These are phyloP conservation scores for Antigone vipio DNA, from an alignment of 2,113 vertebrate genomes.

Conservation along the genomic window DNA sequence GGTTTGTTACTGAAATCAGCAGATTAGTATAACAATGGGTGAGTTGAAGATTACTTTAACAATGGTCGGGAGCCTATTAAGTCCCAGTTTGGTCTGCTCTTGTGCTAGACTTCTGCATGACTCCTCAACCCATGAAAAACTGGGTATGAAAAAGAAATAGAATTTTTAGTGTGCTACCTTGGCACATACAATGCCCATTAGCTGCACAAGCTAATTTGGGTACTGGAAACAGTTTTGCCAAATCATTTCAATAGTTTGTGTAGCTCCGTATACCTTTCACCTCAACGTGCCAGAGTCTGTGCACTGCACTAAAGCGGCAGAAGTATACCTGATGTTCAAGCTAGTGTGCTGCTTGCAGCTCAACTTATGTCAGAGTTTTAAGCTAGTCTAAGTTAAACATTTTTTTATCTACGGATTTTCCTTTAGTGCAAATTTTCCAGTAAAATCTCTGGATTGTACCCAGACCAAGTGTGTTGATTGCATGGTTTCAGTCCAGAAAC, in stretches of 20 bases:
- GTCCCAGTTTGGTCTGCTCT: not conserved
- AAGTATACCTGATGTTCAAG: not conserved
- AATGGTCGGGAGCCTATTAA: not conserved
- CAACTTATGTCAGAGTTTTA: not conserved
- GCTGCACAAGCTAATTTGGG: not conserved
- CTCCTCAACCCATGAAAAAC: not conserved
- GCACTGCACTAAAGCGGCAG: not conserved
- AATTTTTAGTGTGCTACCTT: not conserved
- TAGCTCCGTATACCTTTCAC: not conserved
- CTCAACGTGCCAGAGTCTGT: fast-evolving
- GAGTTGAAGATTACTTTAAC: not conserved
- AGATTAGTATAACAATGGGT: not conserved
- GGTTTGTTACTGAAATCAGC: not conserved
- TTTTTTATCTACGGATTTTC: not conserved
- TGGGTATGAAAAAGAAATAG: not conserved
- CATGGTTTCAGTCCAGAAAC: not conserved
- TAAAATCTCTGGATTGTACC: not conserved
- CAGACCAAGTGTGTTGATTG: not conserved
- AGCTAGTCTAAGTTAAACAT: not conserved
- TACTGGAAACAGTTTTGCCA: not conserved
- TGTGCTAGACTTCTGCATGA: not conserved
- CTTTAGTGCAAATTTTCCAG: not conserved
- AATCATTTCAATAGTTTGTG: not conserved
- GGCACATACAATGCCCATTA: not conserved
- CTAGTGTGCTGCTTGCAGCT: fast-evolving